Evolutionary conservation across 2,888 invertebrate species (phyloP), one percentile per base, ranked within the genome.

Genomic region (Perizoma affinitatum): DNA sequence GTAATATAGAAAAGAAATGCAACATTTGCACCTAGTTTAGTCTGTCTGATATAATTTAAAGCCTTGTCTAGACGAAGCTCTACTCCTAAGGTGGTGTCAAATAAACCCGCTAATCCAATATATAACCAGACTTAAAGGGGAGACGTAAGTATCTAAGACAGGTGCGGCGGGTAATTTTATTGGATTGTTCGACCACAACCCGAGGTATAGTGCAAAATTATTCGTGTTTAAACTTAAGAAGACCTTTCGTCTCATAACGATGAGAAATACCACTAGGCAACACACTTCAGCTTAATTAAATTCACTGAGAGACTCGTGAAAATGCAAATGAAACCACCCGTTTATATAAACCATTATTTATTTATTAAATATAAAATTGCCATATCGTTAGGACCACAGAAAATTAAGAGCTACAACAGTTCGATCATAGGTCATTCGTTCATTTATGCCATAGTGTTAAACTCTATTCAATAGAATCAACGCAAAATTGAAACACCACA

Each of bases 401-500:
- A 77, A 82, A 80, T 73, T 78, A 82, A 81, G 79, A 80, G 65
- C 83, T 86, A 86, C 80, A 84, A 86, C 82, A 86, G 79, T 81
- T 86, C 76, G 71, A 73, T 76, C 68, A 74, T 80, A 76, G 71
- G 69, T 77, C 75, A 68, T 73, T 76, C 72, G 77, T 74, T 75
- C 66, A 78, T 74, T 72, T 75, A 78, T 71, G 72, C 69, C 74
- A 71, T 71, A 75, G 74, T 75, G 68, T 85, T 89, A 89, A 86
- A 91, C 90, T 90, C 88, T 90, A 87, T 88, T 76, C 71, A 80
- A 89, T 90, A 89, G 82, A 90, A 84, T 88, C 70, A 90, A 90
- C 89, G 81, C 61, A 87, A 86, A 84, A 77, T 77, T 65, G 70
- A 83, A 88, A 88, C 86, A 84, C 85, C 81, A 84, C 79, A 82